Conservation (phyloP, 2,888 invertebrate species). For the Meganola albula region DNA sequence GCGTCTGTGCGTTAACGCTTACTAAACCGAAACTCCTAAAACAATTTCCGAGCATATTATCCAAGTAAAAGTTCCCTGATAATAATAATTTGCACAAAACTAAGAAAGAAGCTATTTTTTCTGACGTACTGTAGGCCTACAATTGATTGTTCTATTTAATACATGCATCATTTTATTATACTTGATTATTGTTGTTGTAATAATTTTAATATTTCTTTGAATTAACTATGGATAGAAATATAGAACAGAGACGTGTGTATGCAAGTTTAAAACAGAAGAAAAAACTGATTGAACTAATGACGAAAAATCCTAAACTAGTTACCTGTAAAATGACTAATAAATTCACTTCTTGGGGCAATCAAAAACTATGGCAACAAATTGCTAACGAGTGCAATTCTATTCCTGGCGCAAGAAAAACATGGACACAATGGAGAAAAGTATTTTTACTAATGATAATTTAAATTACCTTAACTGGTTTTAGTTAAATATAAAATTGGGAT, state of each 20-base stretch:
- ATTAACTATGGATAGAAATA: conserved; percentile 54
- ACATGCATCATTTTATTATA: too few species aligned
- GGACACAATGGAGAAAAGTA: conserved; percentile 70
- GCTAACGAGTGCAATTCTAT: conserved; percentile 59
- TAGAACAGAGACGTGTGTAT: conserved; percentile 47
- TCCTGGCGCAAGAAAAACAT: conserved; percentile 62
- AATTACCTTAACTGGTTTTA: not conserved
- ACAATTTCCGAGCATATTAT: too few species aligned
- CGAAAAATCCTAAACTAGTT: conserved; percentile 57
- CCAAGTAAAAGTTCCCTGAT: too few species aligned
- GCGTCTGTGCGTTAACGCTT: too few species aligned
- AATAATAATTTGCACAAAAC: too few species aligned
- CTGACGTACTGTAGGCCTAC: too few species aligned
- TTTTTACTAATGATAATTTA: conserved; percentile 3
- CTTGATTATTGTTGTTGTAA: too few species aligned
- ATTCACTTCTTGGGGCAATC: conserved; percentile 53
- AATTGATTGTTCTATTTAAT: too few species aligned
- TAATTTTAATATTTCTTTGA: too few species aligned
- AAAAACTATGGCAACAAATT: conserved; percentile 55
- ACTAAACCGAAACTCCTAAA: too few species aligned
- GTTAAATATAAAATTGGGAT: not conserved
- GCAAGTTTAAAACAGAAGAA: conserved; percentile 56
- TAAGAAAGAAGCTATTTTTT: too few species aligned
- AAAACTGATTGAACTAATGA: conserved; percentile 55
- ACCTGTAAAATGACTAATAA: conserved; percentile 51